Base-by-base conservation (phyloP, 1,140 invertebrate species). In the Oryzaephilus surinamensis region DNA sequence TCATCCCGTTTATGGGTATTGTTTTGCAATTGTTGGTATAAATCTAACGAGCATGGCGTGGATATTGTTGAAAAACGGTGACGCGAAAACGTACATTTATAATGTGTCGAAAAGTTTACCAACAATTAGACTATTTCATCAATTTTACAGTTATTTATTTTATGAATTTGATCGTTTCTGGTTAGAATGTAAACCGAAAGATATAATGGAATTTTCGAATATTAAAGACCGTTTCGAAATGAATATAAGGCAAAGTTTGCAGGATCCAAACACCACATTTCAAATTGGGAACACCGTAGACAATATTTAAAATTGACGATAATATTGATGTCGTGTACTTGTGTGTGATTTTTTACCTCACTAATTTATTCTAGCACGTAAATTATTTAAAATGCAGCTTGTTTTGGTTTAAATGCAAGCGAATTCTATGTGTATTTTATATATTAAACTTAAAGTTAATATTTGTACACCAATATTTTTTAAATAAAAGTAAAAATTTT, bases 151-250 rank as follows among this genome's bases (percentile, higher is more conserved):
- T 66, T 94, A 91, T 61, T 65, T 96, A 23, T 92, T 95, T 65
- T 88, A 82, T 54, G 83, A 93, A 57, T 97, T 97, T 70, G 89
- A 95, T 64, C 79, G 80, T 50, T 84, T 91, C 60, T 97, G 93
- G 93, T 74, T 93, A 30, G 72, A 84, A 38, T 84, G 87, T 17
- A 90, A 91, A 54, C 91, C 92, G 1, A 74, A 74, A 41, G 84
- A 92, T 63, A 87, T 97, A 40, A 97, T 97, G 92, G 87, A 96
- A 59, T 97, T 97, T 62, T 84, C 83, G 12, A 72, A 72, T 19
- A 83, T 95, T 36, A 79, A 81, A 58, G 77, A 84, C 48, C 81
- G 79, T 51, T 97, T 93, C 67, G 84, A 91, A 60, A 73, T 71
- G 36, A 72, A 70, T 45, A 74, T 90, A 26, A 72, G 76, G 54